Percentiles rank a stretch among this genome's conserved stretches.
Conservation (phyloP, 2,888 invertebrate species). For the Diogma glabrata region DNA sequence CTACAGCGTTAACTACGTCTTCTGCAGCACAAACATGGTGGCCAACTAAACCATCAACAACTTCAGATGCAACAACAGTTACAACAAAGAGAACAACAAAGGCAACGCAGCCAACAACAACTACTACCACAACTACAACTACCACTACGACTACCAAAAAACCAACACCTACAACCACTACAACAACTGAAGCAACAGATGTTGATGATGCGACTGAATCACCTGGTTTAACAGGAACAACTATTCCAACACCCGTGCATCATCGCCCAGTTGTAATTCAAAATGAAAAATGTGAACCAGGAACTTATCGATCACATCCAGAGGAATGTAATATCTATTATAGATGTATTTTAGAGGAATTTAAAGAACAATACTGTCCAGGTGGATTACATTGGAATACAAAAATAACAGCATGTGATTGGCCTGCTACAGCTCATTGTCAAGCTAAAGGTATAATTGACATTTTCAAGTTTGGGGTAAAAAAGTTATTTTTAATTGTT, state of each 20-base stretch:
- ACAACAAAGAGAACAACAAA: constrained; percentile 22
- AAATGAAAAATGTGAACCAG: constrained; percentile 35
- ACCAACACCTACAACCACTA: constrained; percentile 23
- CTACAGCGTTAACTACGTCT: constrained; percentile 23
- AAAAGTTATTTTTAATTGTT: constrained; percentile 7
- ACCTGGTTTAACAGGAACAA: constrained; percentile 24
- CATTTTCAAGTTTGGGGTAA: background rate
- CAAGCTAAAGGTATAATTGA: too few species aligned
- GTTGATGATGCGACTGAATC: constrained; percentile 20
- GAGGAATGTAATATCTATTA: constrained; percentile 63
- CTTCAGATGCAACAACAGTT: constrained; percentile 23
- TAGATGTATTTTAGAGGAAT: constrained; percentile 61
- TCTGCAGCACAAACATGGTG: constrained; percentile 40
- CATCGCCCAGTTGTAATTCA: constrained; percentile 33
- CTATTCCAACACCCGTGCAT: constrained; percentile 37
- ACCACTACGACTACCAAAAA: constrained; percentile 22
- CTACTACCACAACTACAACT: constrained; percentile 23
- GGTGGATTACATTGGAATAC: constrained; percentile 73
- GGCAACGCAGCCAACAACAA: constrained; percentile 19
- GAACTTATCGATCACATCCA: constrained; percentile 47
- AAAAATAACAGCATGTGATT: constrained; percentile 57
- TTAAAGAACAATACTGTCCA: constrained; percentile 62
- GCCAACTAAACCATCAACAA: constrained; percentile 22
- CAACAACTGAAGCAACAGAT: constrained; percentile 19
- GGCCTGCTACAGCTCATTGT: constrained; percentile 67